Base-by-base conservation (phyloP, 2,888 invertebrate genomes). In the Aspidiotus destructor region DNA sequence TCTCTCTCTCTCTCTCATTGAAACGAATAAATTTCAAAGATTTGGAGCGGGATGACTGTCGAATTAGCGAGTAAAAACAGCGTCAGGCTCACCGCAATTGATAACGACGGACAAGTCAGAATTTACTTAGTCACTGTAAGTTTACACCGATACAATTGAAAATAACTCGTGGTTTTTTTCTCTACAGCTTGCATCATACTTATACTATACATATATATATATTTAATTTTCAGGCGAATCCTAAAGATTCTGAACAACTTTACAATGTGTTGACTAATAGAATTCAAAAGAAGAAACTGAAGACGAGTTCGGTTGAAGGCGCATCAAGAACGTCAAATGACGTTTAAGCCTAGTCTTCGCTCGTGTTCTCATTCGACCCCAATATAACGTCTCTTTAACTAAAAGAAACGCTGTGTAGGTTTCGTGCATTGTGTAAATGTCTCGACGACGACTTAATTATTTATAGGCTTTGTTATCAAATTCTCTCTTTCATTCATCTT, bases 11-110 rank as follows among this genome's bases (percentile, higher is more conserved):
- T 15, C 57, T 64, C 17, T 28, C 28, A 5, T 28, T 62, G 65
- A 1, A 13, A 58, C 62, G 70, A 64, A 54, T 70, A 63, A 44
- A 63, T 62, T 63, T 74, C 76, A 61, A 72, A 84, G 84, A 83
- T 90, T 72, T 95, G 93, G 92, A 84, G 89, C 8, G 94, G 88
- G 71, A 95, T 95, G 95, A 87, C 89, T 11, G 87, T 90, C 40
- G 91, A 94, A 76, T 84, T 87, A 72, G 89, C 93, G 3, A 92
- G 90, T 74, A 84, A 85, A 72, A 94, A 92, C 80, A 92, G 90
- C 72, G 82, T 96, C 41, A 81, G 94, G 72, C 81, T 96, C 73
- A 94, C 94, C 3, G 95, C 92, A 6, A 85, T 89, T 75, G 92
- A 92, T 74, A 85, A 84, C 71, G 88, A 89, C 57, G 62, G 62